Percentiles rank a stretch among this genome's conserved stretches.
These are phyloP conservation scores for Caenorhabditis auriculariae DNA, from an alignment of 2,888 invertebrate genomes.

Conservation along the genomic window DNA sequence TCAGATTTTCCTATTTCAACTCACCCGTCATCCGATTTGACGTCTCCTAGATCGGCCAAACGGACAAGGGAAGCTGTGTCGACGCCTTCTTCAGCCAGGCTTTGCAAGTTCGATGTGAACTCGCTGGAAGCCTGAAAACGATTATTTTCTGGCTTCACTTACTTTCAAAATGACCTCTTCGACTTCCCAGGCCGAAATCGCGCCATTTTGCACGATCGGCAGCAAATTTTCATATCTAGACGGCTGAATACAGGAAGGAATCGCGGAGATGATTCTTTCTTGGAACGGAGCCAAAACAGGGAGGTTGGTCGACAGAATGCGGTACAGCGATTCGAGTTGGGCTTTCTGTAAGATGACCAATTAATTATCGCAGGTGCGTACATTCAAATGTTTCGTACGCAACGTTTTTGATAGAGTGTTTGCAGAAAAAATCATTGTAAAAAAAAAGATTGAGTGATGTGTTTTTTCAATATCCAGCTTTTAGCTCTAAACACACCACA, in stretches of 20 bases:
- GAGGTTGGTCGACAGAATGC: slow-evolving; percentile 20
- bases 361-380: too few relatives aligned
- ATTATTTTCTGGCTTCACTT: too few relatives aligned
- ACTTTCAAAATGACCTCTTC: neutral
- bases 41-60: too few relatives aligned
- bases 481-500: neutral
- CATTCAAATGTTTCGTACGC: too few relatives aligned
- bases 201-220: slow-evolving; percentile 8
- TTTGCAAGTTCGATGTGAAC: too few relatives aligned
- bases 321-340: slow-evolving; percentile 16
- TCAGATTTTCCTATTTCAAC: too few relatives aligned
- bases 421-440: neutral
- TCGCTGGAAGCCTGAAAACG: too few relatives aligned
- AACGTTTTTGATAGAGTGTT: too few relatives aligned
- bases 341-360: slow-evolving; percentile 13
- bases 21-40: too few relatives aligned
- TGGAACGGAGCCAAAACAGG: slow-evolving; percentile 10
- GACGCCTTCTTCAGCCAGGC: too few relatives aligned
- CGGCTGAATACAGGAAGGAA: slow-evolving; percentile 24
- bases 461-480: neutral
- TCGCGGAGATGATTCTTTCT: slow-evolving; percentile 14
- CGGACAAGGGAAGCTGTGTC: too few relatives aligned
- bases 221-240: slow-evolving; percentile 20
- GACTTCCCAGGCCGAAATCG: slow-evolving; percentile 14
- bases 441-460: neutral